These are phyloP conservation scores for Crotalus helleri DNA, from an alignment of 2,113 vertebrate species.

Conservation along the genomic window DNA sequence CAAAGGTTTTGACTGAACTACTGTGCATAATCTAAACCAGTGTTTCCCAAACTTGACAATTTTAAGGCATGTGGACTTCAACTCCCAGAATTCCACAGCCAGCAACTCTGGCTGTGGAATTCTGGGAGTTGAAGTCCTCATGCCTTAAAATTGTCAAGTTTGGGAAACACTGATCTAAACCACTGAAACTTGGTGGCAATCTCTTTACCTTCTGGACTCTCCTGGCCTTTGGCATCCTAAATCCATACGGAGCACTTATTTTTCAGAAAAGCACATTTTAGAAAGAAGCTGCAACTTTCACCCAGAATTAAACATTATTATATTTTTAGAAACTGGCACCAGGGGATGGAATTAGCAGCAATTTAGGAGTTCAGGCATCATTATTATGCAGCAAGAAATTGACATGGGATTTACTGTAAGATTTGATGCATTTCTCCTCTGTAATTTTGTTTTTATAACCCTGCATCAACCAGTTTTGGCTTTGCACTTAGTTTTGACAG, in stretches of 20 bases:
- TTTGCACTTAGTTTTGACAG: slow-evolving; percentile 39
- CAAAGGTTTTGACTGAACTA: not conserved
- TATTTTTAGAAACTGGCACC: not conserved
- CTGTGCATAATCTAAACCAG: not conserved
- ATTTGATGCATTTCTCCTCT: slow-evolving; percentile 4
- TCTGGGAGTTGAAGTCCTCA: no score
- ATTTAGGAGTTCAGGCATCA: slow-evolving; percentile 17
- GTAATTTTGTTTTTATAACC: slow-evolving; percentile 16
- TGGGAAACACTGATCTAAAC: not conserved
- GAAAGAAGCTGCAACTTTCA: not conserved
- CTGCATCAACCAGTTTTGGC: slow-evolving; percentile 22
- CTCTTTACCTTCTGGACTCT: not conserved
- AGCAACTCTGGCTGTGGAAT: no score
- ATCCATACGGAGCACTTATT: not conserved
- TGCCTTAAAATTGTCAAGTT: no score
- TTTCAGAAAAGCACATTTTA: not conserved
- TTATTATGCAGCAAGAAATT: slow-evolving; percentile 18
- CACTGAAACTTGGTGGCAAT: not conserved
- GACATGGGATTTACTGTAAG: slow-evolving; percentile 25
- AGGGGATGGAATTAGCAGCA: not conserved
- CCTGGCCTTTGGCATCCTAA: not conserved
- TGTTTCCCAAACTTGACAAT: no score
- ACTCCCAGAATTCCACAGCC: no score
- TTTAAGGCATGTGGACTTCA: no score
- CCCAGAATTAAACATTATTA: slow-evolving; percentile 11